Conservation (phyloP, 2,888 invertebrate genomes). For the Nomada ruficornis region DNA sequence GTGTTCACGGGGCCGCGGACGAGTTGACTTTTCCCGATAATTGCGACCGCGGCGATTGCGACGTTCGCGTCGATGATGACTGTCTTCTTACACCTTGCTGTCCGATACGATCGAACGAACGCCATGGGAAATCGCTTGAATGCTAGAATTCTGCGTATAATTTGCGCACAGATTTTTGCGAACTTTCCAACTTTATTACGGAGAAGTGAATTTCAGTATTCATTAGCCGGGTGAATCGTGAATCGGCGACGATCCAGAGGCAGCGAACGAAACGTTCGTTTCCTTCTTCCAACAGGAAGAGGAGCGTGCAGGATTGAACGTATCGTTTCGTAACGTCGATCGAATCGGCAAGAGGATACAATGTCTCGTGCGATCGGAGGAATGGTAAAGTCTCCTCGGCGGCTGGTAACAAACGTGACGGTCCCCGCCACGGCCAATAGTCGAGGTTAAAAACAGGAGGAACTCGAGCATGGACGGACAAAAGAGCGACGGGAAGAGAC, state of each 20-base stretch:
- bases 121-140: background rate
- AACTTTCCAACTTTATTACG: too few species aligned
- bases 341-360: constrained; percentile 30
- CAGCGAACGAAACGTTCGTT: constrained; percentile 23
- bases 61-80: constrained; percentile 6
- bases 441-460: constrained; percentile 53
- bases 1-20: background rate
- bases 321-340: constrained; percentile 53
- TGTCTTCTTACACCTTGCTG: constrained; percentile 9
- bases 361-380: constrained; percentile 46
- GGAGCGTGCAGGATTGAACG: constrained; percentile 34
- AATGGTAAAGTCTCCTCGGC: constrained; percentile 54
- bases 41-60: constrained; percentile 31
- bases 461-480: constrained; percentile 20
- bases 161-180: background rate
- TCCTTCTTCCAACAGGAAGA: background rate
- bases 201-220: background rate
- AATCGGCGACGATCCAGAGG: background rate
- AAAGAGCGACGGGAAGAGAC: constrained; percentile 16
- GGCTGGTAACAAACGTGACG: constrained; percentile 64
- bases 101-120: too few species aligned
- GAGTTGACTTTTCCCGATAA: constrained; percentile 33
- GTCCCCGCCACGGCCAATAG: constrained; percentile 48
- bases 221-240: background rate
- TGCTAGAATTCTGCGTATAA: background rate